Percentiles rank a stretch among this genome's conserved stretches.
phyloP scores from a whole-genome alignment of 2,797 vertebrate genomes.

The Channa striata region DNA sequence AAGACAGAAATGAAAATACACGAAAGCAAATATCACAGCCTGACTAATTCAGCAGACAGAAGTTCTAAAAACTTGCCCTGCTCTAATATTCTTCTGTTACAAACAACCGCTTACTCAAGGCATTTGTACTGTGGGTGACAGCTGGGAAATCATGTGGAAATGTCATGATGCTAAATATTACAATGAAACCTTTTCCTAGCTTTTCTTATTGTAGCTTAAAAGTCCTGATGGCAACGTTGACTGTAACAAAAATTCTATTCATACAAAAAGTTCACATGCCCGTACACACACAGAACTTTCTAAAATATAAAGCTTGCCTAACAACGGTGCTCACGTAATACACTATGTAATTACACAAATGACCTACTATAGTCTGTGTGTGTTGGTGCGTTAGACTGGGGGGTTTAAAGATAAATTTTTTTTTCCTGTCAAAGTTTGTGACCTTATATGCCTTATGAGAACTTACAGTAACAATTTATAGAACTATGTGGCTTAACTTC shows the following conservation, averaged over 20 bases:
- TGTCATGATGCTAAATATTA: conserved; percentile 8
- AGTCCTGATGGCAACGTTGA: not conserved
- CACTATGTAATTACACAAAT: conserved; percentile 17
- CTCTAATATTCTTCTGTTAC: not conserved
- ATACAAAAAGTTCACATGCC: conserved; percentile 6
- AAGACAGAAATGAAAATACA: conserved; percentile 23
- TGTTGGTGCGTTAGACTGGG: not conserved
- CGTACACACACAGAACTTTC: conserved; percentile 5
- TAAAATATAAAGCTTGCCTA: conserved; percentile 18
- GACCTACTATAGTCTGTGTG: not conserved
- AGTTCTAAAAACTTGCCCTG: not conserved
- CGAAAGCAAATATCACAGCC: conserved; percentile 38
- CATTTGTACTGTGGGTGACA: not conserved
- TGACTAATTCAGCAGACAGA: not conserved
- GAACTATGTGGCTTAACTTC: not conserved
- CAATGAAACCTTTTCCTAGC: not conserved
- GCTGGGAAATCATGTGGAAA: conserved; percentile 28
- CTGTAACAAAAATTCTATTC: conserved; percentile 17
- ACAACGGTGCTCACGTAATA: conserved; percentile 43
- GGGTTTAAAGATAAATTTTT: not conserved
- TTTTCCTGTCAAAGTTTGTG: not conserved
- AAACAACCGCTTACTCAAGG: not conserved
- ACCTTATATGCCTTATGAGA: too few species aligned
- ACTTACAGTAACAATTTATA: too few species aligned
- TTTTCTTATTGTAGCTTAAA: not conserved